Evolutionary conservation across 2,113 vertebrate species (phyloP), one percentile per base, ranked within the genome.

Genomic region (Eulemur macaco): DNA sequence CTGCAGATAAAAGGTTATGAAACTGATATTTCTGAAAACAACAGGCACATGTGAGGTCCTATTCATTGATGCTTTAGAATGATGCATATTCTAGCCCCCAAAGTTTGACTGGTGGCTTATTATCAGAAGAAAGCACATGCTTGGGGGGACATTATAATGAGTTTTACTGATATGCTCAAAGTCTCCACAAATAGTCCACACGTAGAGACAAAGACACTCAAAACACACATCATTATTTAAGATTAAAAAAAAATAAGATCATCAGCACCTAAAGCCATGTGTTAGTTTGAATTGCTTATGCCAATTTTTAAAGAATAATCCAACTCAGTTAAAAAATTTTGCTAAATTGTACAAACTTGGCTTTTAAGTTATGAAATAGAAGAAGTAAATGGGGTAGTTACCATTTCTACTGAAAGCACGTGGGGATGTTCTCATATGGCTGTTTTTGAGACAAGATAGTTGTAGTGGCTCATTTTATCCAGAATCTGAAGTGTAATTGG

Each of bases 311-410:
- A 80, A 63, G 66, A 91, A 42, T 52, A 73, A 21, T 52, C 27
- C 82, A 86, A 86, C 74, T 34, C 37, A 63, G 42, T 73, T n/a
- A 54, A 84, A 84, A 17, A 21, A 5, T 45, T 89, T 64, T 89
- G 58, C 39, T 69, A 58, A 80, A 86, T 60, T 37, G 25, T 31
- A 27, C 15, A 54, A 80, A 54, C 15, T 68, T 17, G 45, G 10
- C 56, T 89, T 83, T 56, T 76, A 84, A 84, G n/a, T 54, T 84
- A 58, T 18, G 83, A 73, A 80, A 13, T 29, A n/a, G 34, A 90
- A 71, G 85, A 42, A 42, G 50, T 11, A 11, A 60, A 52, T 1
- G 20, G 2, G 45, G 10, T 27, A 13, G 20, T 37, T 23, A 37
- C 31, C 14, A 0, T 47, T 58, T 20, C 58, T 31, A 77, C 50